A percentile compares a stretch with the other conserved stretches of the same genome.
Conservation (phyloP, 2,113 vertebrate genomes). For the Vanacampus margaritifer region DNA sequence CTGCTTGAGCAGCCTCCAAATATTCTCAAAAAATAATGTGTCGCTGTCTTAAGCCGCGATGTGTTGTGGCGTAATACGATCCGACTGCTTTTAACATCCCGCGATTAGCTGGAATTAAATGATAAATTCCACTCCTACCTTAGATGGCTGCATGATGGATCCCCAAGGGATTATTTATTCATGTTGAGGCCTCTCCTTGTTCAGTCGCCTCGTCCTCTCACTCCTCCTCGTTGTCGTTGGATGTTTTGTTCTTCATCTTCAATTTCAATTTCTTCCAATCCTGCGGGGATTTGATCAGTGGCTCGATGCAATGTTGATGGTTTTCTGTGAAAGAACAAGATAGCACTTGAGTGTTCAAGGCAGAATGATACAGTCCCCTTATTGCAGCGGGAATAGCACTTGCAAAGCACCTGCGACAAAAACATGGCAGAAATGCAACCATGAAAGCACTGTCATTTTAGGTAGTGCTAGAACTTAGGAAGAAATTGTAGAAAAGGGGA, state of each 20-base stretch:
- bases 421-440: not conserved
- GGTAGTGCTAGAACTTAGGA: not conserved
- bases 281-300: not conserved
- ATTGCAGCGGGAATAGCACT: not conserved
- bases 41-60: constrained; percentile 15
- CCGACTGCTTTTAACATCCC: constrained; percentile 33
- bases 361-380: not conserved
- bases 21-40: constrained; percentile 23
- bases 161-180: constrained; percentile 34
- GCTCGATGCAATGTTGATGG: not conserved
- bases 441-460: not conserved
- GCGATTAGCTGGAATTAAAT: constrained; percentile 43
- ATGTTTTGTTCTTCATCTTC: not conserved
- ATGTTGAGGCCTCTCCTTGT: constrained; percentile 35
- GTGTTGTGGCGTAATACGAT: constrained; percentile 20
- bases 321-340: constrained; percentile 4
- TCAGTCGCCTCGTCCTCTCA: constrained; percentile 19
- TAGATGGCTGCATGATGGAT: constrained; percentile 40
- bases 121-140: constrained; percentile 19
- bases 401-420: not conserved
- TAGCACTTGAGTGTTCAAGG: not conserved
- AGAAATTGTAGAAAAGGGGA: too few relatives aligned
- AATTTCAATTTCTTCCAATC: not conserved
- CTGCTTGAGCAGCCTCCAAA: constrained; percentile 35
- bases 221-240: constrained; percentile 9